phyloP scores from a whole-genome alignment of 2,797 vertebrate species.

The Gymnothorax reevesii region DNA sequence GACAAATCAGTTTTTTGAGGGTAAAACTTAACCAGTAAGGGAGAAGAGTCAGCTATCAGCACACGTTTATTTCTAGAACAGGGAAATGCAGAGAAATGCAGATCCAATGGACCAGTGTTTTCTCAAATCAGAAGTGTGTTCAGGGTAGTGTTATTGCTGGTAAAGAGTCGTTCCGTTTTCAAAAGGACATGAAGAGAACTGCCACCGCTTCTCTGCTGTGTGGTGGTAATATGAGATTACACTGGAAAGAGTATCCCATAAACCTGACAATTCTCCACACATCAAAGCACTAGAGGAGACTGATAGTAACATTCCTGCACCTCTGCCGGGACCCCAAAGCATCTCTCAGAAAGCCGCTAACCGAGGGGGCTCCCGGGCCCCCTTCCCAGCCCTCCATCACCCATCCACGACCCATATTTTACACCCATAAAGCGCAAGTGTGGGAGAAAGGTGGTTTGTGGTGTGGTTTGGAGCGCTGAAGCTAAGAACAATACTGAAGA shows the following conservation, averaged over 20 bases:
- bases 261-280: conserved; percentile 54
- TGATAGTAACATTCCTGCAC: conserved; percentile 67
- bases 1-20: not conserved
- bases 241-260: conserved; percentile 57
- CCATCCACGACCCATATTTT: conserved; percentile 69
- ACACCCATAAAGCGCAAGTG: conserved; percentile 65
- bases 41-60: not conserved
- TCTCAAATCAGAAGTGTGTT: not conserved
- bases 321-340: conserved; percentile 49
- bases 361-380: conserved; percentile 18
- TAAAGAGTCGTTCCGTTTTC: conserved; percentile 66
- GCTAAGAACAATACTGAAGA: not conserved
- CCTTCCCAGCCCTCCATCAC: conserved; percentile 31
- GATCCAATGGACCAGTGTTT: not conserved
- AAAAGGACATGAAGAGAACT: conserved; percentile 68
- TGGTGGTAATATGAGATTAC: conserved; percentile 68
- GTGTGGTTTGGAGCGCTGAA: not conserved
- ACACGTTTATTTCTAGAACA: not conserved
- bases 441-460: not conserved
- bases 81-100: not conserved
- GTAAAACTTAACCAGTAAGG: not conserved
- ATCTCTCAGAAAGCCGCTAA: conserved; percentile 37
- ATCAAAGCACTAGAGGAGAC: conserved; percentile 72
- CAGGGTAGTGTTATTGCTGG: conserved; percentile 63
- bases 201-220: conserved; percentile 56